Evolutionary conservation across 2,888 invertebrate genomes (phyloP).

Genomic region (Hemistola chrysoprasaria): DNA sequence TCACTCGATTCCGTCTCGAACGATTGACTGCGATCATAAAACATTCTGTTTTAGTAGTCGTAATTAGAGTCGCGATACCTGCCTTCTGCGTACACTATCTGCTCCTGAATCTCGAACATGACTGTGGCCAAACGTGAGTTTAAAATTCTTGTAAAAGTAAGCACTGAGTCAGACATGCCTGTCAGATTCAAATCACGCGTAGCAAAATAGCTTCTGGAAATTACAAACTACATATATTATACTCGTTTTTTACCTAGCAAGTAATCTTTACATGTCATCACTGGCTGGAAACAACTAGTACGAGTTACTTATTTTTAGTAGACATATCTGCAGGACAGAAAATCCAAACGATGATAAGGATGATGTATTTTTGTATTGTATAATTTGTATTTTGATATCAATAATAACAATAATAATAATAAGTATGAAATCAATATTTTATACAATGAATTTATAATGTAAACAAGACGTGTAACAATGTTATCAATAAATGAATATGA

Average conservation of each 20-base stretch:
- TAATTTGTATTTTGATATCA: too few species aligned
- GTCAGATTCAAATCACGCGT: slow-evolving; percentile 60
- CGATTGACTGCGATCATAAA: slow-evolving; percentile 71
- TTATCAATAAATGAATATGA: too few species aligned
- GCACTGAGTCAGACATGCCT: slow-evolving; percentile 45
- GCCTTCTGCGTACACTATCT: slow-evolving; percentile 45
- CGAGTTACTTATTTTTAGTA: slow-evolving; percentile 4
- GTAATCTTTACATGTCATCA: slow-evolving; percentile 52
- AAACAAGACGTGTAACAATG: too few species aligned
- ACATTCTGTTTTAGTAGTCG: slow-evolving; percentile 62
- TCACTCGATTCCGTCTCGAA: slow-evolving; percentile 62
- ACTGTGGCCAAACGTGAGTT: slow-evolving; percentile 37
- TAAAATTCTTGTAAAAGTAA: slow-evolving; percentile 38
- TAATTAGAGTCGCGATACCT: slow-evolving; percentile 65
- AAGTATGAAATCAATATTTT: too few species aligned
- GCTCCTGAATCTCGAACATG: slow-evolving; percentile 44
- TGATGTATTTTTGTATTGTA: too few species aligned
- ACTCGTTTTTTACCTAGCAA: slow-evolving; percentile 52
- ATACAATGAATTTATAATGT: too few species aligned
- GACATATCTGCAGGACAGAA: too few species aligned
- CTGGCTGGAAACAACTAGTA: slow-evolving; percentile 50
- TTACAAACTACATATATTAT: slow-evolving; percentile 45
- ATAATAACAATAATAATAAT: too few species aligned
- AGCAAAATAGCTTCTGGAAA: slow-evolving; percentile 64
- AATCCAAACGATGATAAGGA: too few species aligned